Conservation (phyloP, 2,797 vertebrate species). For the Microctenopoma stevenorrisi region DNA sequence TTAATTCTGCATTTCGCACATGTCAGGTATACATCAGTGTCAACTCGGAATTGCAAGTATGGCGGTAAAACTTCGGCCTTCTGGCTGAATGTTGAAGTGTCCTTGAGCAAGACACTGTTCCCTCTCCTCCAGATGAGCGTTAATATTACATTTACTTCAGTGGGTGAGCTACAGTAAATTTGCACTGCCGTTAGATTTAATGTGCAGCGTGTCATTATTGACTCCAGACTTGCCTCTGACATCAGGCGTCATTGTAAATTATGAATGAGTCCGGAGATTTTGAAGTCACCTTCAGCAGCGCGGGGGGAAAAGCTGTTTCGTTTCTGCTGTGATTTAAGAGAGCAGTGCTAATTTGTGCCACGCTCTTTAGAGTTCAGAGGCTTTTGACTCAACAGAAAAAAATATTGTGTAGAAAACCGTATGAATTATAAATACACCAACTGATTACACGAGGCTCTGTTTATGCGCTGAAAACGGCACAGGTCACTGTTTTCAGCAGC, state of each 20-base stretch:
- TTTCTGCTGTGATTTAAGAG: slow-evolving; percentile 9
- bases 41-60: slow-evolving; percentile 22
- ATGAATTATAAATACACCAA: not conserved
- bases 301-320: slow-evolving; percentile 2
- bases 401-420: not conserved
- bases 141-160: slow-evolving; percentile 11
- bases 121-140: slow-evolving; percentile 8
- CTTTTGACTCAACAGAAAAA: not conserved
- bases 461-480: too few species aligned
- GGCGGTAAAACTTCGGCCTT: slow-evolving; percentile 20
- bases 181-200: slow-evolving; percentile 37
- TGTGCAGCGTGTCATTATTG: slow-evolving; percentile 42
- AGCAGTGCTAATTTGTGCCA: not conserved
- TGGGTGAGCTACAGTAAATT: slow-evolving; percentile 29
- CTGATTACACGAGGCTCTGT: not conserved
- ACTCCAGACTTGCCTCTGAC: slow-evolving; percentile 33
- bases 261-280: slow-evolving; percentile 37
- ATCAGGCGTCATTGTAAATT: slow-evolving; percentile 41
- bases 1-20: slow-evolving; percentile 11
- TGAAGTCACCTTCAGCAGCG: slow-evolving; percentile 43
- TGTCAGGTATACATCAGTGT: slow-evolving; percentile 1
- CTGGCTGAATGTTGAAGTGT: slow-evolving; percentile 13
- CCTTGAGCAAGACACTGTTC: slow-evolving; percentile 34
- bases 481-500: too few species aligned
- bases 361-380: not conserved